Base-by-base conservation (phyloP, 35 echinoderm and acorn worm genomes). In the Apostichopus japonicus region DNA sequence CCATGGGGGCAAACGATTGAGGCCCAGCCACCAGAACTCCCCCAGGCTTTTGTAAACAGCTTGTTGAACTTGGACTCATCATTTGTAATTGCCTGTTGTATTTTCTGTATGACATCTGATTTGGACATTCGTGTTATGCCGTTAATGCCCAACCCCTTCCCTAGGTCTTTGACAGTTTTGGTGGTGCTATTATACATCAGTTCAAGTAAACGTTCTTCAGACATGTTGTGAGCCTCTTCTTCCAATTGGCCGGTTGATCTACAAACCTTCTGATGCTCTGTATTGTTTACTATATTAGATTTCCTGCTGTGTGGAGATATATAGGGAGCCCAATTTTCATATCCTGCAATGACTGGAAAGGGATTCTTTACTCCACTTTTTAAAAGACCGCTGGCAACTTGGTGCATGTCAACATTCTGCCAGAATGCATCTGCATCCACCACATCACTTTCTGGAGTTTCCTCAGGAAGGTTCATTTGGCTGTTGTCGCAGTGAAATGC, bases 1-100 rank as follows among this genome's bases (percentile, higher is more conserved):
- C 92, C 92, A 63, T 93, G 92, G 5, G 63, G 80, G 77, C 92
- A 92, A 25, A 78, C 44, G 4, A 59, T 78, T 4, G 88, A 77
- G 4, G 75, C 13, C 63, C 63, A 19, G 4, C 72, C 19, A 63
- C 86, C 55, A 56, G 54, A 77, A 6, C 11, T 6, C 6, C 86
- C 86, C 86, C 27, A 44, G 4, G 57, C 13, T 77, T 90, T 87
- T 58, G 8, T 8, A 62, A 83, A 83, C 44, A 83, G 5, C 53
- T 87, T 87, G 17, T 87, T 87, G 19, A 88, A 88, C n/a, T 88
- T 65, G 14, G 83, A n/a, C 6, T 86, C 33, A 15, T 86, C 55
- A 6, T 21, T 88, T 87, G 57, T 7, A 57, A 87, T 17, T 59
- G 52, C 19, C 5, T 87, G 7, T 16, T 55, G 54, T 5, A 87